Conservation (phyloP, 1,140 invertebrate species). For the Thereuonema tuberculata region DNA sequence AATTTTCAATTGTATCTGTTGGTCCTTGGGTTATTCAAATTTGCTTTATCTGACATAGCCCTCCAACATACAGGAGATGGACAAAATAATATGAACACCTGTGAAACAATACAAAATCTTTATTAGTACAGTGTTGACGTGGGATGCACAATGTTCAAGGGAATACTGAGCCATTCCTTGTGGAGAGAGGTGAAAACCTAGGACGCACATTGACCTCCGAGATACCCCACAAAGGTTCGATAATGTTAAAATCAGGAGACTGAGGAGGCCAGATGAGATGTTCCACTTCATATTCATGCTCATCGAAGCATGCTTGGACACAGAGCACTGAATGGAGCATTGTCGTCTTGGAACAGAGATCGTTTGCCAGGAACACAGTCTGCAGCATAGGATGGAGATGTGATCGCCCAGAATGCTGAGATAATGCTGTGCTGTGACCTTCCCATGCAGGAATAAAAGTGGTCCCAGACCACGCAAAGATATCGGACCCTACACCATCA, state of each 20-base stretch:
- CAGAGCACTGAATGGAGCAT: not conserved
- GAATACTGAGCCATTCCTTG: not conserved
- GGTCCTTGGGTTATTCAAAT: no score
- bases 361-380: not conserved
- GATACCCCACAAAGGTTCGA: no score
- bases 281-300: not conserved
- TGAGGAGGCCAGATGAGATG: not conserved
- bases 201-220: not conserved
- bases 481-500: not conserved
- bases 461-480: not conserved
- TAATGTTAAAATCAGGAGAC: not conserved
- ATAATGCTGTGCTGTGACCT: not conserved
- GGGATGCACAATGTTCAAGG: not conserved
- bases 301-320: not conserved
- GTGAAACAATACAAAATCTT: not conserved
- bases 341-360: not conserved
- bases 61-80: not conserved
- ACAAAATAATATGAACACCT: not conserved
- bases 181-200: not conserved
- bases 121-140: not conserved
- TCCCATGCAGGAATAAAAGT: not conserved
- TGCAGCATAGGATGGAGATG: not conserved
- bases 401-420: not conserved
- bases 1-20: no score
- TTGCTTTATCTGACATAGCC: no score